phyloP scores from a whole-genome alignment of 2,113 vertebrate genomes.

The Columba livia region DNA sequence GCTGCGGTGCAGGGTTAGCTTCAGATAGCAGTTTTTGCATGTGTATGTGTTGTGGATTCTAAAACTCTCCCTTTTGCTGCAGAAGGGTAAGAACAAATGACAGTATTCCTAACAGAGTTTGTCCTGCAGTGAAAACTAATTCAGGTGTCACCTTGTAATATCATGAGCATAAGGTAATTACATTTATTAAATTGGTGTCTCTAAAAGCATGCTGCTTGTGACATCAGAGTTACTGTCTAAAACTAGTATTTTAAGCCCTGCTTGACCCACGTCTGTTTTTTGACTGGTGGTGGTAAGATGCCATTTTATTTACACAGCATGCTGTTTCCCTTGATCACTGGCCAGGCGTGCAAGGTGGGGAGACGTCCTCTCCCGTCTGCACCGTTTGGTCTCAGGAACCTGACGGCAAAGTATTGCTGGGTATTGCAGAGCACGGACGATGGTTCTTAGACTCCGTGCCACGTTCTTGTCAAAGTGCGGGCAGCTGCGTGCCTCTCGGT shows the following conservation, averaged over 20 bases:
- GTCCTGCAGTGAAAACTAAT: constrained; percentile 11
- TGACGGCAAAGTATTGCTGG: neutral
- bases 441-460: neutral
- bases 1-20: constrained; percentile 64
- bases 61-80: neutral
- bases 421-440: neutral
- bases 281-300: neutral
- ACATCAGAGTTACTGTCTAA: neutral
- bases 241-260: neutral
- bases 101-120: neutral
- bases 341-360: neutral
- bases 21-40: neutral
- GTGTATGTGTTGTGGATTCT: neutral
- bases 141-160: neutral
- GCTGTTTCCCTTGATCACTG: neutral
- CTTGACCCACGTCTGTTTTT: neutral
- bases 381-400: neutral
- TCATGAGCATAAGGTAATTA: neutral
- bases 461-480: no score
- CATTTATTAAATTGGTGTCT: neutral
- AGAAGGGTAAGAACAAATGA: neutral
- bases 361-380: rapidly evolving
- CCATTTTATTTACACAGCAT: neutral
- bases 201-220: neutral
- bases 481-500: no score